Conservation (phyloP, 2,888 invertebrate genomes). For the Pristionchus fissidentatus region DNA sequence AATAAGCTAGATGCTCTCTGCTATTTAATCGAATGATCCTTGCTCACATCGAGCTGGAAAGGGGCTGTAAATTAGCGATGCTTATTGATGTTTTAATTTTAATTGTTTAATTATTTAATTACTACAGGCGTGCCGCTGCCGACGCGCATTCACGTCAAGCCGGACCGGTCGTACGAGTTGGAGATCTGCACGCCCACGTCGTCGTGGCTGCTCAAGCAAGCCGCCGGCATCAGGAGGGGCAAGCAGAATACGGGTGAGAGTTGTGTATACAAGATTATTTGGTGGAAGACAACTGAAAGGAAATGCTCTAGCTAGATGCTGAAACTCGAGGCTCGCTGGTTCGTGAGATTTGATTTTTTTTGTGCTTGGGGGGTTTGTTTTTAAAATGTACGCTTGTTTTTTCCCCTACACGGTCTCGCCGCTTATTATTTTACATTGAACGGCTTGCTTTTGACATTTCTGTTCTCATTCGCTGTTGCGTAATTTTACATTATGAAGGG, state of each 20-base stretch:
- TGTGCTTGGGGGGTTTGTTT: too few relatives aligned
- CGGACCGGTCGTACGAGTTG: conserved; percentile 89
- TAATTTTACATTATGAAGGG: too few relatives aligned
- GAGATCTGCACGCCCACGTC: conserved; percentile 89
- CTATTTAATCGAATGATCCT: neutral
- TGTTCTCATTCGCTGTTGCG: too few relatives aligned
- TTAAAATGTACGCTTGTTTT: too few relatives aligned
- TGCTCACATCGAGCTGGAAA: neutral
- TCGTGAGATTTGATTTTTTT: too few relatives aligned
- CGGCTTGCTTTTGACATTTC: too few relatives aligned
- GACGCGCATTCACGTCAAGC: conserved; percentile 75
- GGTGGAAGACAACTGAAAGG: too few relatives aligned
- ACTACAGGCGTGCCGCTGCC: conserved; percentile 77
- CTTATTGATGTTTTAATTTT: neutral
- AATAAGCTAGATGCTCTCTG: neutral
- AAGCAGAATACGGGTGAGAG: conserved; percentile 57
- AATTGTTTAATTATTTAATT: neutral
- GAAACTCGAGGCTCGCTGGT: too few relatives aligned
- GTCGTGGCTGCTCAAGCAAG: conserved; percentile 89
- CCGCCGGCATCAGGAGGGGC: conserved; percentile 90
- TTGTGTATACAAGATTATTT: neutral
- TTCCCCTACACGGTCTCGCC: too few relatives aligned
- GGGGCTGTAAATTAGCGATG: neutral
- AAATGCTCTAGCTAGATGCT: neutral
- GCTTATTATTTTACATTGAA: too few relatives aligned